Percentiles rank a stretch among this genome's conserved stretches.
phyloP scores from a whole-genome alignment of 1,140 invertebrate genomes.

The Anoplophora glabripennis region DNA sequence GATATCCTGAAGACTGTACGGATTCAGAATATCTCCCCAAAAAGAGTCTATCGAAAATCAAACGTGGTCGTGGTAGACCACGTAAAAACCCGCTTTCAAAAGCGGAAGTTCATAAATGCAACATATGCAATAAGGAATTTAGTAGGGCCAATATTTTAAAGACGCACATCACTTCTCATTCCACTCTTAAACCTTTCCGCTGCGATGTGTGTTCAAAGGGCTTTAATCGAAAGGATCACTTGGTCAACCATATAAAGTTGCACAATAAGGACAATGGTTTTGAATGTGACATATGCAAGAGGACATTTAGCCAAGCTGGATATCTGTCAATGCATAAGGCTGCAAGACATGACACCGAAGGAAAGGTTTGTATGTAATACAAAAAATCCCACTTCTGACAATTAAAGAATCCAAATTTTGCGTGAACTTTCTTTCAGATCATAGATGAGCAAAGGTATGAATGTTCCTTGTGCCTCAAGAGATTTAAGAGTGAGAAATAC shows the following conservation, averaged over 20 bases:
- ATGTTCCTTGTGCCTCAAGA: conserved; percentile 43
- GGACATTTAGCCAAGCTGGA: conserved; percentile 50
- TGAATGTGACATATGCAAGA: conserved; percentile 55
- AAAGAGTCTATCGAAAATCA: conserved; percentile 18
- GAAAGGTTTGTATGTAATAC: conserved; percentile 23
- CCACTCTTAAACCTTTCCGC: conserved; percentile 47
- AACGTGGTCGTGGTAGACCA: no score
- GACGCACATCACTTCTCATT: conserved; percentile 41
- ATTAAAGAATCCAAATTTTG: no score
- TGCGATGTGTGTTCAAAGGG: conserved; percentile 55
- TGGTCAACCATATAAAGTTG: conserved; percentile 51
- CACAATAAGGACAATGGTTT: conserved; percentile 42
- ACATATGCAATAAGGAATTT: conserved; percentile 40
- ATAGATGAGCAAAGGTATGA: conserved; percentile 42
- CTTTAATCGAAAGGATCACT: conserved; percentile 52
- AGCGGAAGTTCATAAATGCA: conserved; percentile 38
- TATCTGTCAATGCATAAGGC: conserved; percentile 53
- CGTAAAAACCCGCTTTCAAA: no score
- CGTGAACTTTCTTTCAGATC: conserved; percentile 21
- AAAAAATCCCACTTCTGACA: no score
- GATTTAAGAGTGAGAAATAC: conserved; percentile 55
- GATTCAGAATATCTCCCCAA: conserved; percentile 36
- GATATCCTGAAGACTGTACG: conserved; percentile 20
- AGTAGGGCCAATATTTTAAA: conserved; percentile 37
- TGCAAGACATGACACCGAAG: conserved; percentile 47